A percentile compares a stretch with the other conserved stretches of the same genome.
phyloP scores from a whole-genome alignment of 2,797 vertebrate genomes.

The Anguilla megastoma region DNA sequence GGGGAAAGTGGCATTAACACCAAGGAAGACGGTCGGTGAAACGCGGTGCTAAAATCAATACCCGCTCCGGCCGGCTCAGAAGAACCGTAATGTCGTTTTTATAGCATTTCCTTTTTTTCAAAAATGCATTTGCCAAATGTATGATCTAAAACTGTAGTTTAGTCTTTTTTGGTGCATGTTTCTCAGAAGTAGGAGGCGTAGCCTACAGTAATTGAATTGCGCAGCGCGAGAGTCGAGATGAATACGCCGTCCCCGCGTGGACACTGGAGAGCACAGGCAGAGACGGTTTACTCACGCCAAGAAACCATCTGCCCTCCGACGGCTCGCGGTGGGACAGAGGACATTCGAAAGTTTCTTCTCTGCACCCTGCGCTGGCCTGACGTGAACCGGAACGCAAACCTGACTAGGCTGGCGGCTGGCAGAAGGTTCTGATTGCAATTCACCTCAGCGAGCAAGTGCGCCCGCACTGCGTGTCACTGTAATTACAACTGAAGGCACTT shows the following conservation, averaged over 20 bases:
- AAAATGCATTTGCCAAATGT: conserved; percentile 69
- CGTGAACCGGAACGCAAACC: neutral
- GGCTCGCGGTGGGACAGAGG: neutral
- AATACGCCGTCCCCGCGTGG: neutral
- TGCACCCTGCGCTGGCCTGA: neutral
- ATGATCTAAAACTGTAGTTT: conserved; percentile 55
- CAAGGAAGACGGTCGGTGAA: conserved; percentile 63
- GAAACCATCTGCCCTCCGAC: neutral
- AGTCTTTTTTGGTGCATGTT: conserved; percentile 56
- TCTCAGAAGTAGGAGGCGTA: conserved; percentile 54
- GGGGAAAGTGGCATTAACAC: conserved; percentile 57
- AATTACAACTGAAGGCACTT: conserved; percentile 10
- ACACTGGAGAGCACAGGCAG: neutral
- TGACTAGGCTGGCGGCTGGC: neutral
- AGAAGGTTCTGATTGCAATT: neutral
- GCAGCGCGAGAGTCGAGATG: conserved; percentile 12
- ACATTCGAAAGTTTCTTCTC: neutral
- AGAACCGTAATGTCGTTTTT: conserved; percentile 72
- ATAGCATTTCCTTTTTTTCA: conserved; percentile 70
- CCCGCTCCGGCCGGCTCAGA: conserved; percentile 65
- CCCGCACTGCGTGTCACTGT: neutral
- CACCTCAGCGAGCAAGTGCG: neutral
- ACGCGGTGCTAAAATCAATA: conserved; percentile 75
- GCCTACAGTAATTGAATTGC: conserved; percentile 62
- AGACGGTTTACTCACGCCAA: neutral